Conservation (phyloP, 2,888 invertebrate species). For the Metacarcinus magister region DNA sequence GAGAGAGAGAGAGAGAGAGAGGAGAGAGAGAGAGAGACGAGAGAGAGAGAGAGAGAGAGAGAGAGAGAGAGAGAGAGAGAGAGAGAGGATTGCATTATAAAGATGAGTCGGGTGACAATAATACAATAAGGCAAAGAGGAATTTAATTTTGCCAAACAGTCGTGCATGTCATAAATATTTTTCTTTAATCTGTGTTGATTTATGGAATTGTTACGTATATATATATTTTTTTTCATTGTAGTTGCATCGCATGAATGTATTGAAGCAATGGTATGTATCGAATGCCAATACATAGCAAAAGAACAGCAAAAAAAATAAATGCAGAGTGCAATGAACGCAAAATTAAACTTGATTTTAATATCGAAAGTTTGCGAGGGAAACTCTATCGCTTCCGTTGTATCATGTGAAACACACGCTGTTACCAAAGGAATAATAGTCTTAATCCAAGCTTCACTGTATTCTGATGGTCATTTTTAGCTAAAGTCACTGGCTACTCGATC, state of each 20-base stretch:
- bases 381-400: neutral
- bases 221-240: neutral
- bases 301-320: neutral
- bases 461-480: neutral
- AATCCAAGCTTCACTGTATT: conserved; percentile 2
- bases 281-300: conserved; percentile 18
- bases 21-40: too few relatives aligned
- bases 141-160: neutral
- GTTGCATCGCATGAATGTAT: neutral
- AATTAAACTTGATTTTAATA: conserved; percentile 26
- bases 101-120: neutral
- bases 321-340: neutral
- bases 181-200: conserved; percentile 8
- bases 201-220: neutral
- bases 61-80: conserved; percentile 26
- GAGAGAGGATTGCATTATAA: conserved; percentile 18
- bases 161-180: conserved; percentile 12
- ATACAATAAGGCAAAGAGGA: neutral
- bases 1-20: neutral
- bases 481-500: neutral
- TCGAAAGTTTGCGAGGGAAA: conserved; percentile 14
- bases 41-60: neutral
- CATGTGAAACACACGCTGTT: neutral
- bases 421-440: neutral
- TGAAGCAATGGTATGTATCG: conserved; percentile 13